A percentile compares a stretch with the other conserved stretches of the same genome.
Conservation (phyloP, 2,113 vertebrate species). For the Solenodon paradoxus region DNA sequence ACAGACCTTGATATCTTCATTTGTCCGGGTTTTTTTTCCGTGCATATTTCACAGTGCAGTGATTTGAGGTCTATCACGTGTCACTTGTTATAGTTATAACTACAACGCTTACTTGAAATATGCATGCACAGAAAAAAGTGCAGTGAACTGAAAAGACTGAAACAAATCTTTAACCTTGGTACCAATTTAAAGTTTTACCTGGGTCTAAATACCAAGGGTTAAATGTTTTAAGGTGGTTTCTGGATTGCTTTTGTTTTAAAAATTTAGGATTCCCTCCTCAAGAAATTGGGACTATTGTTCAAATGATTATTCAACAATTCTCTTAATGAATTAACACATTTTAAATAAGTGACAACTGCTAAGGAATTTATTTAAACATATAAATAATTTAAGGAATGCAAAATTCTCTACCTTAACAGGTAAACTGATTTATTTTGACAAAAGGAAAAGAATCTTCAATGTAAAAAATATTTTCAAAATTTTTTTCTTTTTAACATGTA, state of each 20-base stretch:
- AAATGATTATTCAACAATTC: not conserved
- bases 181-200: constrained; percentile 78
- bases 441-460: not conserved
- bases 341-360: not conserved
- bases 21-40: constrained; percentile 83
- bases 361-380: not conserved
- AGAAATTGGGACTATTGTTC: constrained; percentile 12
- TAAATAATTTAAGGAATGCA: not conserved
- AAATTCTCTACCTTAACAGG: not conserved
- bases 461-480: not conserved
- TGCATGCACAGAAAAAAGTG: constrained; percentile 81
- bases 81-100: constrained; percentile 84
- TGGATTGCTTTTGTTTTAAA: constrained; percentile 54
- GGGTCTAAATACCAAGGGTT: constrained; percentile 71
- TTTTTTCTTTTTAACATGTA: not conserved
- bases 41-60: constrained; percentile 86
- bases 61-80: constrained; percentile 86
- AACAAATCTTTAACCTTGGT: constrained; percentile 78
- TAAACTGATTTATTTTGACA: not conserved
- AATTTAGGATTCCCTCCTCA: not conserved
- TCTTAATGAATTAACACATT: constrained; percentile 1
- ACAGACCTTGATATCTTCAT: constrained; percentile 86
- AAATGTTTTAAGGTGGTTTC: constrained; percentile 44
- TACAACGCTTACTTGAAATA: constrained; percentile 83
- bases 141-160: constrained; percentile 84